These are phyloP conservation scores for Napeogenes inachia DNA, from an alignment of 2,888 invertebrate species.

Conservation along the genomic window DNA sequence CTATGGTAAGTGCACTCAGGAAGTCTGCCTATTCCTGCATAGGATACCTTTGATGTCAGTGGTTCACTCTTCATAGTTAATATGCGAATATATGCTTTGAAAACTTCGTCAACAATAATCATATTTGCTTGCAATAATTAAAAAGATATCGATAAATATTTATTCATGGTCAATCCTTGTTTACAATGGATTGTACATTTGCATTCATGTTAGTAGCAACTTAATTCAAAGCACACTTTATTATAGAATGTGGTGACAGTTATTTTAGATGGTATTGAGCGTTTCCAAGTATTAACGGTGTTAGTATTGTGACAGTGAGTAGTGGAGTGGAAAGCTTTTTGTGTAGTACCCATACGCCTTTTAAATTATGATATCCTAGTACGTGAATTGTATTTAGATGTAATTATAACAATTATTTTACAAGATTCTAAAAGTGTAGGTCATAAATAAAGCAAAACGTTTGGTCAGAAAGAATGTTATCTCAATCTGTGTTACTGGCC, in stretches of 20 bases:
- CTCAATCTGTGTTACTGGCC: too few relatives aligned
- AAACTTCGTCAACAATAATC: conserved; percentile 7
- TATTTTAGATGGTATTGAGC: conserved; percentile 50
- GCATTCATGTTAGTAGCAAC: conserved; percentile 36
- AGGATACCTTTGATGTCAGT: conserved; percentile 15
- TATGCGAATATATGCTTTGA: conserved; percentile 10
- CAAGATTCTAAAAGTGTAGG: too few relatives aligned
- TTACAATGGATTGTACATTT: conserved; percentile 27
- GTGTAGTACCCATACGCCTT: too few relatives aligned
- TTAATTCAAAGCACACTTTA: conserved; percentile 39
- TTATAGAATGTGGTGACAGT: conserved; percentile 59
- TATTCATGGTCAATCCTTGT: conserved; percentile 20
- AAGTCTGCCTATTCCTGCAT: conserved; percentile 31
- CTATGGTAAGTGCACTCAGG: conserved; percentile 20
- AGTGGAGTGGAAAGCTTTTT: too few relatives aligned
- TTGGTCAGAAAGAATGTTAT: too few relatives aligned
- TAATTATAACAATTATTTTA: too few relatives aligned
- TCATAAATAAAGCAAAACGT: too few relatives aligned
- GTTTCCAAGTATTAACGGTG: conserved; percentile 51
- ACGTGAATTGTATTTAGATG: too few relatives aligned
- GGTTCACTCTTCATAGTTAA: neutral
- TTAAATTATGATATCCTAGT: too few relatives aligned
- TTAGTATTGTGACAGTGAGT: conserved; percentile 34
- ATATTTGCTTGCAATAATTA: conserved; percentile 13
- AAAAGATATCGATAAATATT: neutral